Conservation (phyloP, 2,888 invertebrate genomes). For the Epinotia bilunana region DNA sequence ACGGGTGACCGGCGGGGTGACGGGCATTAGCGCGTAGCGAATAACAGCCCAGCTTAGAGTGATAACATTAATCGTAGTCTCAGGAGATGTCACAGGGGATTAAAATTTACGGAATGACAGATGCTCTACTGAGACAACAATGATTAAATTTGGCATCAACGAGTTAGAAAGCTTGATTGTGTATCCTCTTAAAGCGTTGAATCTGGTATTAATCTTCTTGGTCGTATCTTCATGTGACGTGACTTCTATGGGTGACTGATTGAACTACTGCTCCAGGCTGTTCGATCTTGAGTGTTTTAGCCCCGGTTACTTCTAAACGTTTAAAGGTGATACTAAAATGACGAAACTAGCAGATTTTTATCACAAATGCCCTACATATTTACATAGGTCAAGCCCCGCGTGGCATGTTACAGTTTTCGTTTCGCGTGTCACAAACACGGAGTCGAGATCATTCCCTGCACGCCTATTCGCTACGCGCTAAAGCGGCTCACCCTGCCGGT, state of each 20-base stretch:
- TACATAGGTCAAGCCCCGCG: slow-evolving; percentile 6
- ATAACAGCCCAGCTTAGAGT: slow-evolving; percentile 35
- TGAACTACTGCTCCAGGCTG: too few relatives aligned
- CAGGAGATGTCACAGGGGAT: slow-evolving; percentile 41
- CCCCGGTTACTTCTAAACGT: too few relatives aligned
- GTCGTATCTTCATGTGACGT: too few relatives aligned
- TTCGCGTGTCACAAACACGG: slow-evolving; percentile 37
- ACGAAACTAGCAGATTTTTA: background rate
- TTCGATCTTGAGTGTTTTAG: too few relatives aligned
- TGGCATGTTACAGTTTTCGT: slow-evolving; percentile 26
- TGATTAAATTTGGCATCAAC: slow-evolving; percentile 43
- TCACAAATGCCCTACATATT: slow-evolving; percentile 6
- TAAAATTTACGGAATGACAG: slow-evolving; percentile 43
- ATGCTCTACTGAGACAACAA: slow-evolving; percentile 42
- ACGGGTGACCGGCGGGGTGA: too few relatives aligned
- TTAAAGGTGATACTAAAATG: slow-evolving; percentile 1
- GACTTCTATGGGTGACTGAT: too few relatives aligned
- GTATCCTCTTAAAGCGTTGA: background rate
- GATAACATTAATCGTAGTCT: slow-evolving; percentile 43
- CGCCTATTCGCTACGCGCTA: too few relatives aligned
- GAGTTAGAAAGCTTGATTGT: slow-evolving; percentile 19
- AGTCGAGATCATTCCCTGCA: slow-evolving; percentile 46
- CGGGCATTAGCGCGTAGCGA: too few relatives aligned
- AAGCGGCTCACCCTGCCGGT: too few relatives aligned
- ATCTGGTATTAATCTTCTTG: background rate